These are phyloP conservation scores for Turritopsis rubra DNA, from an alignment of 30 jellyfish, hydroid and myxozoan genomes.

Conservation along the genomic window DNA sequence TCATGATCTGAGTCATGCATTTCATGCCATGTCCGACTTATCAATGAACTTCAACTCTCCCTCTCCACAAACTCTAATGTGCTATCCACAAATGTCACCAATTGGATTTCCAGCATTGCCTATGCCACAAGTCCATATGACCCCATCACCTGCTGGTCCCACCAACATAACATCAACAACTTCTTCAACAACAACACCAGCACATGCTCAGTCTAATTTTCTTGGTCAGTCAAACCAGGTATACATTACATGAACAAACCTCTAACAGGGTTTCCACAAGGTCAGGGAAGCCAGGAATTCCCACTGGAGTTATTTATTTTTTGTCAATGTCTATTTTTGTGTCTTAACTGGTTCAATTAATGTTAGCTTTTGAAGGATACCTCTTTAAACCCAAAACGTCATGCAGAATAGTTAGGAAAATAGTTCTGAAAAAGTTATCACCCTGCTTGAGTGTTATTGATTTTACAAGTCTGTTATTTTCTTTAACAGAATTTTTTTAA, in stretches of 20 bases:
- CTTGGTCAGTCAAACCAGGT: background rate
- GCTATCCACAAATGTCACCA: slow-evolving; percentile 87
- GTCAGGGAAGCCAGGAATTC: too few species aligned
- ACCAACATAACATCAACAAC: background rate
- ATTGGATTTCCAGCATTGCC: slow-evolving; percentile 36
- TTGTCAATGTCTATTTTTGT: too few species aligned
- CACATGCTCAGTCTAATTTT: too few species aligned
- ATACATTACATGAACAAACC: too few species aligned
- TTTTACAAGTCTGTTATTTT: background rate
- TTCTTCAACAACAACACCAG: background rate
- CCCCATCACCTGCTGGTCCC: slow-evolving; percentile 21
- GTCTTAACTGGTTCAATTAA: too few species aligned
- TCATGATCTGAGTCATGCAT: slow-evolving; percentile 79
- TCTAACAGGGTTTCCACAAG: too few species aligned
- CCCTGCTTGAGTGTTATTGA: too few species aligned
- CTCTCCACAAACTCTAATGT: slow-evolving; percentile 60
- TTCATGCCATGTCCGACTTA: slow-evolving; percentile 94
- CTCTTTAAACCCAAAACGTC: too few species aligned
- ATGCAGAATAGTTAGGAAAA: too few species aligned
- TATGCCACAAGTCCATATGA: slow-evolving; percentile 42
- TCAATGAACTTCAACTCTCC: slow-evolving; percentile 81
- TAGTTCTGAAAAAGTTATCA: too few species aligned
- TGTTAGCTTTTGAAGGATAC: too few species aligned
- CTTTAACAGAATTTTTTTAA: background rate
- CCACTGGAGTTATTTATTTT: too few species aligned